Evolutionary conservation across 2,888 invertebrate species (phyloP).

Genomic region (Auanema freiburgensis): DNA sequence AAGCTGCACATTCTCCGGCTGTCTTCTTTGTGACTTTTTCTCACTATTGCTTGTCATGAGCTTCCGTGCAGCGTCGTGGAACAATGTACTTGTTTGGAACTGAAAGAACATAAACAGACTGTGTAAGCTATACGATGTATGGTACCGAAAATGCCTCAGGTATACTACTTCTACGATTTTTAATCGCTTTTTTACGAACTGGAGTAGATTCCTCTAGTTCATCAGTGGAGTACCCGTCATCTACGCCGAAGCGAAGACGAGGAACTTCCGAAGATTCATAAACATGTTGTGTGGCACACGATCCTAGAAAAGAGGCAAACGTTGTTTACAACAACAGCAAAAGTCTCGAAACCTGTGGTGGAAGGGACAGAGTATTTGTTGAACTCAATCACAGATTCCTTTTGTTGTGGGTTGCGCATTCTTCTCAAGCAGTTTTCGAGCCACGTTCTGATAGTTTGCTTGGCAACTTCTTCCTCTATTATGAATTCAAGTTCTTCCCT

Average conservation of each 20-base stretch:
- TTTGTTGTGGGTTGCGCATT: constrained; percentile 72
- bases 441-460: constrained; percentile 98
- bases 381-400: constrained; percentile 27
- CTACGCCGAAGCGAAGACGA: constrained; percentile 18
- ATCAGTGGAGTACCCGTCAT: constrained; percentile 1
- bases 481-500: constrained; percentile 97
- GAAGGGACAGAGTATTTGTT: constrained; percentile 23
- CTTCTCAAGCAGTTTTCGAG: constrained; percentile 93
- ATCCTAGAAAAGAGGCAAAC: too few relatives aligned
- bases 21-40: constrained; percentile 5
- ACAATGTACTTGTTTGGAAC: constrained; percentile 37
- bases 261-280: constrained; percentile 19
- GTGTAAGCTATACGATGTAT: neutral
- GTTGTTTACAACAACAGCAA: too few relatives aligned
- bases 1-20: constrained; percentile 42
- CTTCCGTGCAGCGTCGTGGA: constrained; percentile 53
- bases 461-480: constrained; percentile 86
- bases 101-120: neutral
- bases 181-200: constrained; percentile 33
- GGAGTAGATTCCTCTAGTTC: constrained; percentile 18
- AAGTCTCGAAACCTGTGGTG: constrained; percentile 25
- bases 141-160: constrained; percentile 43
- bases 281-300: too few relatives aligned
- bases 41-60: constrained; percentile 36
- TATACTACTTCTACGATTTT: constrained; percentile 45